Conservation (phyloP, 2,113 vertebrate genomes). For the Vidua chalybeata region DNA sequence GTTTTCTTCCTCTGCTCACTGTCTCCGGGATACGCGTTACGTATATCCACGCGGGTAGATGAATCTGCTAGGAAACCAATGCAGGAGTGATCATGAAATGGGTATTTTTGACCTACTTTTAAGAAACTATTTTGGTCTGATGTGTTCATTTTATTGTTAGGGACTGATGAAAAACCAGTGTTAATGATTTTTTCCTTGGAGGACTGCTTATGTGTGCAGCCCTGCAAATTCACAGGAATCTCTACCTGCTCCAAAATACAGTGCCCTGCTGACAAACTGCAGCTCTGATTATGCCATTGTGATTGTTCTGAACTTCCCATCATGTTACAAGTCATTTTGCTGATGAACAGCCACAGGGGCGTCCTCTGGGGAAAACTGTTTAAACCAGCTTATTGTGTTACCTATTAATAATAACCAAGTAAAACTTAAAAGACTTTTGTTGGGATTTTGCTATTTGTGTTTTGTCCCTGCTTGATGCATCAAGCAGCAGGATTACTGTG, state of each 20-base stretch:
- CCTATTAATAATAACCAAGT: not conserved
- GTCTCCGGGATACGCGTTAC: constrained; percentile 41
- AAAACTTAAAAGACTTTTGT: not conserved
- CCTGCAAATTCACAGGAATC: not conserved
- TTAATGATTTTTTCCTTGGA: not conserved
- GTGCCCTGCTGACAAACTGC: not conserved
- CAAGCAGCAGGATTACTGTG: not conserved
- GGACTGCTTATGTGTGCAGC: not conserved
- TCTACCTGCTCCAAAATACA: not conserved
- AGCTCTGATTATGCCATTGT: not conserved
- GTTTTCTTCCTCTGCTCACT: constrained; percentile 42
- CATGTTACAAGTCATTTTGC: not conserved
- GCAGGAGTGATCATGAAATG: constrained; percentile 26
- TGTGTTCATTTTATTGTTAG: not conserved
- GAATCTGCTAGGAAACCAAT: constrained; percentile 53
- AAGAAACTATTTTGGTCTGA: not conserved
- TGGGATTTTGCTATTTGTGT: not conserved
- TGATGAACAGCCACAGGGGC: not conserved
- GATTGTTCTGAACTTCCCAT: not conserved
- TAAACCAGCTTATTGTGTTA: not conserved
- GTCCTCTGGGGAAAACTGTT: not conserved
- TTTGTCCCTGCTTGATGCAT: not conserved
- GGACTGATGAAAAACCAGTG: not conserved
- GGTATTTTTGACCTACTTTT: constrained; percentile 47
- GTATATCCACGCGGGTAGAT: constrained; percentile 24